A percentile compares a stretch with the other conserved stretches of the same genome.
These are phyloP conservation scores for Chesias legatella DNA, from an alignment of 2,888 invertebrate genomes.

Conservation along the genomic window DNA sequence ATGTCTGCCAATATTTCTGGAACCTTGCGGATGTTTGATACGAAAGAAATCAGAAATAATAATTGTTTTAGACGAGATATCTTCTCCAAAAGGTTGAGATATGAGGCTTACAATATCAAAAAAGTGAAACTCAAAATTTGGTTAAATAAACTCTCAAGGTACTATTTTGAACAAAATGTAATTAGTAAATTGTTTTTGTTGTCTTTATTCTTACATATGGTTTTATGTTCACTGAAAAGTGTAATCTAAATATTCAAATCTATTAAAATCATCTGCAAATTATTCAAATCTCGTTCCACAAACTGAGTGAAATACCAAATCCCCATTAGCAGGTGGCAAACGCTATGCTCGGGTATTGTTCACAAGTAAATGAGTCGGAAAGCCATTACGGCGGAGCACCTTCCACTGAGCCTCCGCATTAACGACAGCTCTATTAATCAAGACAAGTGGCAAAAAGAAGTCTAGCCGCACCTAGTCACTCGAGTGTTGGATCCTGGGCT, in stretches of 20 bases:
- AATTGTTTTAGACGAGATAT: too few species aligned
- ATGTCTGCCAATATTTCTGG: neutral
- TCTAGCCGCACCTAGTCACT: conserved; percentile 7
- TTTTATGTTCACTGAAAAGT: too few species aligned
- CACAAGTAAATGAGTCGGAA: conserved; percentile 22
- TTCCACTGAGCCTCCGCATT: conserved; percentile 10
- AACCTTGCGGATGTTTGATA: too few species aligned
- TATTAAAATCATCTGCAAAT: conserved; percentile 1
- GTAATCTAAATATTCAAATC: neutral
- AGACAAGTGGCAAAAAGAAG: conserved; percentile 10
- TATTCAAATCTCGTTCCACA: conserved; percentile 8
- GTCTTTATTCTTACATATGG: too few species aligned
- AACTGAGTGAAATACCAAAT: conserved; percentile 13
- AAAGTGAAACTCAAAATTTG: too few species aligned
- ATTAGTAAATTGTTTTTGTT: too few species aligned
- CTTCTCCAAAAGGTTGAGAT: too few species aligned
- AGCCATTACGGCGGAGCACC: conserved; percentile 19
- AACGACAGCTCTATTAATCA: conserved; percentile 21
- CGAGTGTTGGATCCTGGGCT: neutral
- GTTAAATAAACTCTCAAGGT: too few species aligned
- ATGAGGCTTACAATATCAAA: too few species aligned
- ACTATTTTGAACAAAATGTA: too few species aligned
- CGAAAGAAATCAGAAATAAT: too few species aligned
- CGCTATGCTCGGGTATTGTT: conserved; percentile 14
- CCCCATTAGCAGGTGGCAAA: conserved; percentile 18